Conservation (phyloP, 2,888 invertebrate genomes). For the Megamerina dolium region DNA sequence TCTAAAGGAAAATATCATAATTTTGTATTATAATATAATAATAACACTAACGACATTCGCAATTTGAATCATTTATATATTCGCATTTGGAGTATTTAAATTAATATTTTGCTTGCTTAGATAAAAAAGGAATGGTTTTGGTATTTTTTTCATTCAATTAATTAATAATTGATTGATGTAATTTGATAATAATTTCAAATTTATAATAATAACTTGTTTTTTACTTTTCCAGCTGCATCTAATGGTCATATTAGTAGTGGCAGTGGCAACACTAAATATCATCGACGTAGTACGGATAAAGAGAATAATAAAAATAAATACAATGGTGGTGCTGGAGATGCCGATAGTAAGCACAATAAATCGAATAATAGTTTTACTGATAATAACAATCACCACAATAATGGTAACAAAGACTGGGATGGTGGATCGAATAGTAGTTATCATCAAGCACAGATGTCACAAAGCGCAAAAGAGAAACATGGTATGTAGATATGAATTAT, state of each 20-base stretch:
- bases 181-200: not conserved
- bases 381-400: slow-evolving; percentile 29
- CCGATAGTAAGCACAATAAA: slow-evolving; percentile 26
- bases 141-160: no score
- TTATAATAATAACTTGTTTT: slow-evolving; percentile 1
- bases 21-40: no score
- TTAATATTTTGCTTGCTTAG: no score
- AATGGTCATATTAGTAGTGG: slow-evolving; percentile 36
- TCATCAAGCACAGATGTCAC: no score
- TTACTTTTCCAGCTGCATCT: slow-evolving; percentile 29
- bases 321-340: slow-evolving; percentile 23
- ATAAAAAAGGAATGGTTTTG: no score
- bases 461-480: slow-evolving; percentile 37
- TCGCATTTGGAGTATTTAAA: no score
- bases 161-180: not conserved
- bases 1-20: no score
- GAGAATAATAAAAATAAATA: slow-evolving; percentile 41
- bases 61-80: no score
- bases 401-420: slow-evolving; percentile 37
- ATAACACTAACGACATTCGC: no score
- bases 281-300: slow-evolving; percentile 47
- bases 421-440: no score
- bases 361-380: slow-evolving; percentile 25
- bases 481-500: slow-evolving; percentile 16
- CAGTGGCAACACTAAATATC: slow-evolving; percentile 34